Conservation (phyloP, 2,888 invertebrate species). For the Hypomecis punctinalis region DNA sequence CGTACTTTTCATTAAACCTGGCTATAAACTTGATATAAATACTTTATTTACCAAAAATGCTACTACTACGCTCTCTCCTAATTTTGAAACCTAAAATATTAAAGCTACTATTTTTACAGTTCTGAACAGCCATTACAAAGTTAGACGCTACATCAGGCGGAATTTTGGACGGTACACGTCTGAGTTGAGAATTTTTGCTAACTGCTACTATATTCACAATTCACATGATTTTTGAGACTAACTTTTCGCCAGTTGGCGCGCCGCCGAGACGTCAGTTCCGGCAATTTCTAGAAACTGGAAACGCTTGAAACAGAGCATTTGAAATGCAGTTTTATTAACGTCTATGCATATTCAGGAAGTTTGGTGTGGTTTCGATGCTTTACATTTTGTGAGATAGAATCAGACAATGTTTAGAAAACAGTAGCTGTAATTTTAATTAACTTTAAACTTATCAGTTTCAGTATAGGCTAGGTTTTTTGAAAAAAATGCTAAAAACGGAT, state of each 20-base stretch:
- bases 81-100: conserved; percentile 17
- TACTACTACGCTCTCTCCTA: not conserved
- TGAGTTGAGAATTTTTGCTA: conserved; percentile 69
- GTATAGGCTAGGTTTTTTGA: no score
- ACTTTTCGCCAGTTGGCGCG: conserved; percentile 63
- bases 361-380: conserved; percentile 58
- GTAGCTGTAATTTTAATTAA: not conserved
- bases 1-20: no score
- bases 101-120: conserved; percentile 37
- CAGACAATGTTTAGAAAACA: not conserved
- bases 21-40: no score
- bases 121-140: conserved; percentile 31
- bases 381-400: conserved; percentile 7
- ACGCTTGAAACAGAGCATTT: conserved; percentile 47
- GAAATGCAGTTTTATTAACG: conserved; percentile 68
- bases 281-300: conserved; percentile 48
- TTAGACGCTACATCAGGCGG: conserved; percentile 25
- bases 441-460: not conserved
- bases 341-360: conserved; percentile 74
- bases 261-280: conserved; percentile 62
- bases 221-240: conserved; percentile 73
- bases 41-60: no score
- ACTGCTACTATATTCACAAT: conserved; percentile 56
- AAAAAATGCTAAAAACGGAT: no score
- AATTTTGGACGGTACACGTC: conserved; percentile 42